A percentile compares a stretch with the other conserved stretches of the same genome.
Conservation (phyloP, 2,113 vertebrate genomes). For the Fregetta grallaria region DNA sequence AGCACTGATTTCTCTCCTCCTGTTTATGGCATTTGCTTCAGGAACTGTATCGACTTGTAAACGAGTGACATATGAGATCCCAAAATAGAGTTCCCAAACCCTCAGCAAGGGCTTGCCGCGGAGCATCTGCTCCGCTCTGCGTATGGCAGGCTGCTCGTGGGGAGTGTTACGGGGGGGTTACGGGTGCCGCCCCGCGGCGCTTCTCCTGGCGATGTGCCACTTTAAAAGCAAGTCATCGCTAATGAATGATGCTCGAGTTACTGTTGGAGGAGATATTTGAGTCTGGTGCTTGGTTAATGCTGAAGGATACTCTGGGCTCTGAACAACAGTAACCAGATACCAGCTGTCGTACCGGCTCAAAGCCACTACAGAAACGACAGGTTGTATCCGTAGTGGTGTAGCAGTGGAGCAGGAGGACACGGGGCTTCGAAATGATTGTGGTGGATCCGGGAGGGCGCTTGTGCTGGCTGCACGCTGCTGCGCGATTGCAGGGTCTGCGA, state of each 20-base stretch:
- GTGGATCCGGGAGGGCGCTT: fast-evolving
- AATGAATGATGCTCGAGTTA: neutral
- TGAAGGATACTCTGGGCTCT: neutral
- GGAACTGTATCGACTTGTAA: neutral
- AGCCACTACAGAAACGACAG: neutral
- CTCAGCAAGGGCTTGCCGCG: fast-evolving
- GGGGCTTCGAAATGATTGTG: neutral
- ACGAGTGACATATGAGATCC: neutral
- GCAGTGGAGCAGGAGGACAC: neutral
- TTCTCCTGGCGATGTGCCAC: neutral
- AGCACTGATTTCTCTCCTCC: neutral
- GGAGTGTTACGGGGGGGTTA: fast-evolving
- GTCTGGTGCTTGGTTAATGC: neutral
- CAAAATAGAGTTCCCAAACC: neutral
- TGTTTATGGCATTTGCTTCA: neutral
- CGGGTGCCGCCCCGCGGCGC: fast-evolving
- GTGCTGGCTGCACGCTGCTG: neutral
- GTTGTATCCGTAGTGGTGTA: fast-evolving
- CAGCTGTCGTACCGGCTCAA: neutral
- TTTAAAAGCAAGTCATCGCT: fast-evolving
- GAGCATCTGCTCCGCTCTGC: neutral
- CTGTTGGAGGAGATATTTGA: neutral
- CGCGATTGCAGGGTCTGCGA: neutral
- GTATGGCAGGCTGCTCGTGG: neutral
- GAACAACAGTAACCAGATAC: neutral